Percentiles rank a stretch among this genome's conserved stretches.
Evolutionary conservation across 1,140 invertebrate genomes (phyloP).

Genomic region (Lamellibrachia luymesi): DNA sequence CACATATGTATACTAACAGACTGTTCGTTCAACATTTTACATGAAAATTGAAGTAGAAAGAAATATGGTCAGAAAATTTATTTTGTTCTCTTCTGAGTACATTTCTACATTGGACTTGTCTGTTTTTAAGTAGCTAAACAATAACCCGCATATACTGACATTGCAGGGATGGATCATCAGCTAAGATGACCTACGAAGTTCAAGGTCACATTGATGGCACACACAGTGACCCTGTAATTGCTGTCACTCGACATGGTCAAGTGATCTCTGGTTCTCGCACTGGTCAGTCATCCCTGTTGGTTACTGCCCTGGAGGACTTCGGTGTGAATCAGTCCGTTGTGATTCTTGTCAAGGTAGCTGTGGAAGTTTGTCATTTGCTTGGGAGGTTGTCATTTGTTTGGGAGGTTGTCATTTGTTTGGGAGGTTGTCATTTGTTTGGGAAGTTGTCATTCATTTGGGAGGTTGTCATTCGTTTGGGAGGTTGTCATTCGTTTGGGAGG

Average conservation of each 20-base stretch:
- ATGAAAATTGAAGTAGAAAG: too few species aligned
- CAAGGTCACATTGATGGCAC: constrained; percentile 12
- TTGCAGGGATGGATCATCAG: constrained; percentile 52
- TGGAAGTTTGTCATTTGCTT: too few species aligned
- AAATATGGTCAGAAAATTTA: not conserved
- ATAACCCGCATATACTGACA: not conserved
- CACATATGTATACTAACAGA: too few species aligned
- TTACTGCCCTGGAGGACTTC: constrained; percentile 64
- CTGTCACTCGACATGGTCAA: constrained; percentile 62
- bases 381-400: too few species aligned
- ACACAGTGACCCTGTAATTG: constrained; percentile 54
- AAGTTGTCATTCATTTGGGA: too few species aligned
- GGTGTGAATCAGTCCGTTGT: constrained; percentile 60
- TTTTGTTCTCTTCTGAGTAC: not conserved
- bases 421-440: too few species aligned
- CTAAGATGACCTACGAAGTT: constrained; percentile 52
- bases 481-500: too few species aligned
- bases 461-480: too few species aligned
- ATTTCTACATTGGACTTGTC: not conserved
- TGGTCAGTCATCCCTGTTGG: constrained; percentile 65
- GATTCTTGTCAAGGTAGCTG: constrained; percentile 54
- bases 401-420: too few species aligned
- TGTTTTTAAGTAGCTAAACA: not conserved
- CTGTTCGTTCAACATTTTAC: too few species aligned
- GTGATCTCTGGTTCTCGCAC: constrained; percentile 62